Evolutionary conservation across 2,888 invertebrate genomes (phyloP), one percentile per base, ranked within the genome.

Genomic region (Macrophya annulata): DNA sequence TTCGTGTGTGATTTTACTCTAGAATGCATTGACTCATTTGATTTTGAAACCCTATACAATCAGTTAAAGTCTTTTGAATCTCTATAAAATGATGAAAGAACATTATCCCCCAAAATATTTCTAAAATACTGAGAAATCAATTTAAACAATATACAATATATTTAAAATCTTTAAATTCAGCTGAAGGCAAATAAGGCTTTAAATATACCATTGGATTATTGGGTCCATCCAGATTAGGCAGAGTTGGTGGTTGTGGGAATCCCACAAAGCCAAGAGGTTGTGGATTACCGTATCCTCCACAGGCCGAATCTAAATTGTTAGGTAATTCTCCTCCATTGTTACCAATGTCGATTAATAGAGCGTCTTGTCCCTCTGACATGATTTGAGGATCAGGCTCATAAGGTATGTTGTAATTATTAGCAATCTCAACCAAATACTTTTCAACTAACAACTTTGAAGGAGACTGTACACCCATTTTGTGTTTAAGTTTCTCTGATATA

Each of bases 371-470:
- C 88, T 97, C 97, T 88, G 96, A 95, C 97, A 98, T 97, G 10
- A 98, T 95, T 94, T 98, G 97, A 88, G 98, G 97, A 95, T 99
- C 99, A 0, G 99, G 99, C 88, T 98, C 98, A 93, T 99, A 99
- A 79, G 97, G 96, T 79, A 99, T 97, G 93, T 98, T 97, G 92
- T 98, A 99, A 90, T 97, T 98, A 93, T 97, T 98, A 0, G 99
- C 99, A 89, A 99, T 99, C 94, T 99, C 99, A 90, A 99, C 97
- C 89, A 99, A 94, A 94, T 96, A 98, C 92, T 97, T 98, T 93
- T 99, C 99, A 9, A 99, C 97, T 25, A 99, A 95, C 84, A 99
- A 94, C 93, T 99, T 99, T 0, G 99, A 98, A 4, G 99, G 99
- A 51, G 99, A 98, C 89, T 99, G 98, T 10, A 99, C 96, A 40